Base-by-base conservation (phyloP, 1,140 invertebrate genomes). In the Ruditapes philippinarum region DNA sequence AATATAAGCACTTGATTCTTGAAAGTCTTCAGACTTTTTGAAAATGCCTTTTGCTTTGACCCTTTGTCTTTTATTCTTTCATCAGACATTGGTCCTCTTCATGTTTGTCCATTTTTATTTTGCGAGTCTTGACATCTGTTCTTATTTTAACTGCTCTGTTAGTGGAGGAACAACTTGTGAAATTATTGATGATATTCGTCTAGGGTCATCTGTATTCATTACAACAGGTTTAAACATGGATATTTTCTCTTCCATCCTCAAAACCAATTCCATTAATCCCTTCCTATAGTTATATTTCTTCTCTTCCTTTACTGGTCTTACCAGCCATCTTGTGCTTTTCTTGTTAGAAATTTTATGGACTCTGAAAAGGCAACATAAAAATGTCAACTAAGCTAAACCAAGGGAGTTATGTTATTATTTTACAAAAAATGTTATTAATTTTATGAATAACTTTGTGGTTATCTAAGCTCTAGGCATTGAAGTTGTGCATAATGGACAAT, bases 221-320 rank as follows among this genome's bases (percentile, higher is more conserved):
- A 19, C 49, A 22, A 36, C 25, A 4, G 28, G 49, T 19, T 7
- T 17, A 40, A 19, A 62, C 51, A 60, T 11, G 11, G 49, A 31
- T 45, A n/a, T 81, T 45, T 62, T 33, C 9, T 3, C 79, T 45
- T 28, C 36, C 31, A 42, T 33, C 19, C 14, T 28, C 19, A 82
- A 31, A 12, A 45, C 79, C 22, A 3, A 62, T 33, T 40, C 31
- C n/a, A 65, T 60, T 25, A 82, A 28, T 45, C 19, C n/a, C 12
- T 36, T 65, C n/a, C 33, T 82, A 54, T 82, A 62, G 11, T 49
- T 19, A 38, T 62, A 82, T 19, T 33, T 82, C 57, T 82, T 82
- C 79, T 82, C 22, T 40, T 62, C 57, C 38, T 65, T 62, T 1
- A 17, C 33, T n/a, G 51, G 57, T 25, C 4, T 40, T 31, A 81